Conservation (phyloP, 2,113 vertebrate genomes). For the Erythrolamprus reginae region DNA sequence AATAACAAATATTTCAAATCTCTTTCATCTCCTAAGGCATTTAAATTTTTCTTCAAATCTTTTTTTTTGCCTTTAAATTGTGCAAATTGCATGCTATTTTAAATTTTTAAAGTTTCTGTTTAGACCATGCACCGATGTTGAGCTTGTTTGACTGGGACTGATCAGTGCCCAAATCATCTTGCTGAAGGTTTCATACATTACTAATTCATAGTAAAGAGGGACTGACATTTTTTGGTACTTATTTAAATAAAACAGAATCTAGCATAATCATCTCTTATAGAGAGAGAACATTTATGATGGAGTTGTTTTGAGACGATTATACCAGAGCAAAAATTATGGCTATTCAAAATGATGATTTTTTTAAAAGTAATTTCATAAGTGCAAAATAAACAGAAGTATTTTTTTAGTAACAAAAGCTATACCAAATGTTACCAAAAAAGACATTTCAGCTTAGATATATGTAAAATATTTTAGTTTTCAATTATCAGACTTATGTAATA, state of each 20-base stretch:
- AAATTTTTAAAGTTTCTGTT: neutral
- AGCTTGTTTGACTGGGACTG: neutral
- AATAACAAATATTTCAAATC: neutral
- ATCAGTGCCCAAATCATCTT: neutral
- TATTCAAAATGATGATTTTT: neutral
- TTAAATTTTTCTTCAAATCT: neutral
- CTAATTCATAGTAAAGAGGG: neutral
- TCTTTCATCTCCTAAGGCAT: neutral
- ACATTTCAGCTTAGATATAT: too few relatives aligned
- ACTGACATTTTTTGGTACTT: neutral
- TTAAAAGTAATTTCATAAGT: neutral
- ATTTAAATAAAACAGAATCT: neutral
- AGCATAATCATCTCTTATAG: neutral
- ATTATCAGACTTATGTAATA: too few relatives aligned
- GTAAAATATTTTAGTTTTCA: too few relatives aligned
- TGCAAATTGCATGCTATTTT: neutral
- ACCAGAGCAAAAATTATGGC: neutral
- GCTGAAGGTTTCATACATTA: neutral
- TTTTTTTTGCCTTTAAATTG: neutral
- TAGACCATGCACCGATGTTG: neutral
- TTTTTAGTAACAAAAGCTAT: neutral
- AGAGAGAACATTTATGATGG: neutral
- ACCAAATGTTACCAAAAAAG: too few relatives aligned
- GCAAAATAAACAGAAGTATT: neutral
- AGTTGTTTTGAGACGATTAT: neutral